Evolutionary conservation across 2,888 invertebrate species (phyloP).

Genomic region (Acleris holmiana): DNA sequence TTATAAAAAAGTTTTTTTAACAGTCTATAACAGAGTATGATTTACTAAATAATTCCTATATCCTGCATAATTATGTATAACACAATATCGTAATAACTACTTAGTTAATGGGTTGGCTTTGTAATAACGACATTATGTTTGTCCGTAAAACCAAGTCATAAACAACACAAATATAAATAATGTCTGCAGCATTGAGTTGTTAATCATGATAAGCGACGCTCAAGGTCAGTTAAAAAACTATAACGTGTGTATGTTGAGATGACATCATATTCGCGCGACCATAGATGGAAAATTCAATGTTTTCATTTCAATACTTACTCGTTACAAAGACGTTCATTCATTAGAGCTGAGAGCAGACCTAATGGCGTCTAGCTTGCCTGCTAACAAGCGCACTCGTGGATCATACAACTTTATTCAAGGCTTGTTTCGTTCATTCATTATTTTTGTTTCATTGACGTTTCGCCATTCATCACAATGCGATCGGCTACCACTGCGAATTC

Average conservation of each 20-base stretch:
- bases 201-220: slow-evolving; percentile 15
- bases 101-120: no score
- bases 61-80: no score
- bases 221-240: slow-evolving; percentile 29
- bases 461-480: slow-evolving; percentile 48
- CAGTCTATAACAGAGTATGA: no score
- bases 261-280: slow-evolving; percentile 17
- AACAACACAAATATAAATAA: neutral
- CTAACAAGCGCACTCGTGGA: slow-evolving; percentile 39
- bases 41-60: no score
- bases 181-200: slow-evolving; percentile 7
- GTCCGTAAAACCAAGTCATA: no score
- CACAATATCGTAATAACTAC: no score
- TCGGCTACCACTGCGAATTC: slow-evolving; percentile 14
- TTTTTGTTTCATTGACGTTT: slow-evolving; percentile 56
- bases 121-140: no score
- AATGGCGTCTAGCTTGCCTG: slow-evolving; percentile 16
- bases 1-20: no score
- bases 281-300: slow-evolving; percentile 27
- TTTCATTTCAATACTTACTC: slow-evolving; percentile 21
- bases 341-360: slow-evolving; percentile 30
- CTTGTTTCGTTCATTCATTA: slow-evolving; percentile 53
- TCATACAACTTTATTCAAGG: slow-evolving; percentile 48
- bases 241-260: slow-evolving; percentile 10
- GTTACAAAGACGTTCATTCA: slow-evolving; percentile 31